A percentile compares a stretch with the other conserved stretches of the same genome.
Conservation (phyloP, 2,113 vertebrate species). For the Octodon degus region DNA sequence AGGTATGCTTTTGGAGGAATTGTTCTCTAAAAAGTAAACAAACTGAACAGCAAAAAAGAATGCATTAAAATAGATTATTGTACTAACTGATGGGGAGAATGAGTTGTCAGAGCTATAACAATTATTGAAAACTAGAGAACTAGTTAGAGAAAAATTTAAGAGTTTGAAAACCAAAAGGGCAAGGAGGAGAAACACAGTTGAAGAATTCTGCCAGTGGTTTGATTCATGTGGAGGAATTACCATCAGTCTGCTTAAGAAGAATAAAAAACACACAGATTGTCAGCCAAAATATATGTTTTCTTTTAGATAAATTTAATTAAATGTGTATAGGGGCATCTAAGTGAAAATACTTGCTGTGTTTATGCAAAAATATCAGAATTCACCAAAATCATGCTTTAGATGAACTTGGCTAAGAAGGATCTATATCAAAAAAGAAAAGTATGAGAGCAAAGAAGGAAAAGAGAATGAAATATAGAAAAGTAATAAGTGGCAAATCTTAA, state of each 20-base stretch:
- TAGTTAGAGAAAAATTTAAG: not conserved
- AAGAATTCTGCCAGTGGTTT: not conserved
- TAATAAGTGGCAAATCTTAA: not conserved
- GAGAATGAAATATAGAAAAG: not conserved
- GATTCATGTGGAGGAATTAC: not conserved
- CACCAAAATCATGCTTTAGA: not conserved
- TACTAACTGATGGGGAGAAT: not conserved
- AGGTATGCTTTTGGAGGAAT: not conserved
- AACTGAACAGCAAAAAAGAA: not conserved
- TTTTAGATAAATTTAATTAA: not conserved
- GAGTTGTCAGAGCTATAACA: not conserved
- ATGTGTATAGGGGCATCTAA: not conserved
- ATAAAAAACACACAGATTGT: not conserved
- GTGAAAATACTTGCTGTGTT: not conserved
- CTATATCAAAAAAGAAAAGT: not conserved
- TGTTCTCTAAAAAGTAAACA: not conserved
- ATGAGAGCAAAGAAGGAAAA: not conserved
- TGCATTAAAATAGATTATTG: not conserved
- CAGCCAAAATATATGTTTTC: not conserved
- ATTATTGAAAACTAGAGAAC: not conserved
- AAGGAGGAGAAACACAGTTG: not conserved
- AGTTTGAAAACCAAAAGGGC: not conserved
- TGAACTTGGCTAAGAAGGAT: not conserved
- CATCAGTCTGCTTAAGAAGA: not conserved
- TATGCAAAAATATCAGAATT: not conserved